phyloP scores from a whole-genome alignment of 1,140 invertebrate species.

The Lepidurus couesii region DNA sequence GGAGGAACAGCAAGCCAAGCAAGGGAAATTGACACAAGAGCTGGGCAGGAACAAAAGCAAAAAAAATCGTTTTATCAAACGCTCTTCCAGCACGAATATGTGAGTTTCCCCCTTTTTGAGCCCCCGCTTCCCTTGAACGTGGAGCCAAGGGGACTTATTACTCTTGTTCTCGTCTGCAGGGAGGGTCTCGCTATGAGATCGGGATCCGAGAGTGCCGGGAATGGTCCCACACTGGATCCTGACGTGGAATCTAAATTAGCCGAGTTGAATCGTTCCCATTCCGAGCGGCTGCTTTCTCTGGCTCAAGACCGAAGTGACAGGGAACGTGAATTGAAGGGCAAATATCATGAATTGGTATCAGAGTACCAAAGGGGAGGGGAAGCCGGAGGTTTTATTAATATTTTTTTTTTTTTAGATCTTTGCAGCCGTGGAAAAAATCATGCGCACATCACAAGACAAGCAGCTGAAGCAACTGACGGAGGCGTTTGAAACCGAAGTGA shows the following conservation, averaged over 20 bases:
- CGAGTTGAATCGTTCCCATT: constrained; percentile 56
- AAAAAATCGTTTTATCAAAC: constrained; percentile 65
- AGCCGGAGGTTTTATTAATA: constrained; percentile 33
- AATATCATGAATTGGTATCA: constrained; percentile 67
- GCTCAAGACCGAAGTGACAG: constrained; percentile 63
- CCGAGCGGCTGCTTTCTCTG: constrained; percentile 58
- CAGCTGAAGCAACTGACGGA: constrained; percentile 68
- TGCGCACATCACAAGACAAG: constrained; percentile 66
- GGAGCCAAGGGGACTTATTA: background rate
- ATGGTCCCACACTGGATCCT: constrained; percentile 44
- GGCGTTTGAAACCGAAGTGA: constrained; percentile 66
- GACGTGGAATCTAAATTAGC: constrained; percentile 45
- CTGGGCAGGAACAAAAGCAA: constrained; percentile 61
- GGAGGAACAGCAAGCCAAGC: constrained; percentile 52
- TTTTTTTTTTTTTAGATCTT: constrained; percentile 42
- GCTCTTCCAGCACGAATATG: constrained; percentile 75
- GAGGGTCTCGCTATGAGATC: background rate
- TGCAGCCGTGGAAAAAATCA: constrained; percentile 66
- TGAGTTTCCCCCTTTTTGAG: constrained; percentile 48
- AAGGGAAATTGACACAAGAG: constrained; percentile 47
- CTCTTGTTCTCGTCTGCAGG: background rate
- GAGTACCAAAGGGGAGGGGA: background rate
- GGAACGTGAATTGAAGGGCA: constrained; percentile 72
- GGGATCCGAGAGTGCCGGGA: constrained; percentile 38
- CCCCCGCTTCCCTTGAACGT: background rate